Conservation (phyloP, 2,113 vertebrate genomes). For the Apeltes quadracus region DNA sequence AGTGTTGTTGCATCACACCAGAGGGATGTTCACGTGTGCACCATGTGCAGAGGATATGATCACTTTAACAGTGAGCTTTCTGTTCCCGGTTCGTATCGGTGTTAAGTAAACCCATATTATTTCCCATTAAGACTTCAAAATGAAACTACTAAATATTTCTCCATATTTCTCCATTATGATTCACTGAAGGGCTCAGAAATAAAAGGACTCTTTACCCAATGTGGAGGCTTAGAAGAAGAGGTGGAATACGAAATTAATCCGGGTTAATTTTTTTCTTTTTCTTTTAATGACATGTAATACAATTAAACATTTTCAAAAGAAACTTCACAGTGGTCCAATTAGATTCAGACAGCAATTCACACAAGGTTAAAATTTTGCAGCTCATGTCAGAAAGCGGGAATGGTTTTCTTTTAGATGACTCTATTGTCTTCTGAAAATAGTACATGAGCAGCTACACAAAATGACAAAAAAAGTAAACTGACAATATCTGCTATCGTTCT, state of each 20-base stretch:
- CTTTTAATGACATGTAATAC: too few species aligned
- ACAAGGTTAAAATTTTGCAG: not conserved
- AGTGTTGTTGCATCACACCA: not conserved
- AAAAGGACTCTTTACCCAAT: not conserved
- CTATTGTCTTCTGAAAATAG: constrained; percentile 18
- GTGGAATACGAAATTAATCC: not conserved
- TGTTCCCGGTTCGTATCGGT: not conserved
- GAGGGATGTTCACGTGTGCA: not conserved
- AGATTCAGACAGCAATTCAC: not conserved
- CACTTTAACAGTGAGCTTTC: not conserved
- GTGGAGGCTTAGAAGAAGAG: not conserved
- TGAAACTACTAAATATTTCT: not conserved
- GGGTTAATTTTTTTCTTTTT: not conserved
- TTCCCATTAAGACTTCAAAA: not conserved
- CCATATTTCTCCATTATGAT: not conserved
- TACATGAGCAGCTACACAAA: constrained; percentile 5
- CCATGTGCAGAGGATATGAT: not conserved
- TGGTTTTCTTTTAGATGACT: constrained; percentile 5
- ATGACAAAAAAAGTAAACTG: not conserved
- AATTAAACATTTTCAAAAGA: constrained; percentile 16
- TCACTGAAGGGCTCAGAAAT: not conserved
- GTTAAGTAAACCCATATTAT: not conserved
- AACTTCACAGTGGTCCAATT: not conserved
- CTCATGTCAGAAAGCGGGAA: constrained; percentile 13
- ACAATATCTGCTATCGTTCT: not conserved